Base-by-base conservation (phyloP, 2,113 vertebrate species). In the Merops nubicus region DNA sequence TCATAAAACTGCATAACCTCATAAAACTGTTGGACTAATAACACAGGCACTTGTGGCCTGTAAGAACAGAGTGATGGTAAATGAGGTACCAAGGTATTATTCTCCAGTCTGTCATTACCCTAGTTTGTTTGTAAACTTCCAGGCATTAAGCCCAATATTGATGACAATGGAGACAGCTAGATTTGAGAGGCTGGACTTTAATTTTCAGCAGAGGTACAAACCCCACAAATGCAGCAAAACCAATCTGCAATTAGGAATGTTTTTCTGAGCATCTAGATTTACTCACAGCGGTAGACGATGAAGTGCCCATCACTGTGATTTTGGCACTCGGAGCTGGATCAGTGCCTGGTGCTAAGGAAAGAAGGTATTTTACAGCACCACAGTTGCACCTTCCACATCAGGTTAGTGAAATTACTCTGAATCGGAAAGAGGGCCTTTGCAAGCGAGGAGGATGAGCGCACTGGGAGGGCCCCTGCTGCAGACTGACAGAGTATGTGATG, bases 231-330 rank as follows among this genome's bases (percentile, higher is more conserved):
- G 8, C n/a, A 87, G 43, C 14, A 87, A 92, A 85, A 54, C 3
- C 15, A 48, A 43, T 33, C 1, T 9, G 23, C 34, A 91, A 53
- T 72, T 85, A 89, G 47, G 11, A 85, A 64, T 0, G 1, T 60
- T 87, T 81, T 82, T 53, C 89, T 92, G 65, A 91, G 75, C 43
- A 36, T 60, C 18, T 60, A 92, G 33, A 60, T 92, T 90, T 93
- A 89, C 43, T 70, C 34, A 26, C 65, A 82, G 56, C 51, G 81
- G 51, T 78, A 81, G 60, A 89, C 86, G 85, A 85, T 72, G 42
- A 92, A 85, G 43, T 60, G 73, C 25, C 36, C 31, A 29, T 84
- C 62, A 19, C 22, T 57, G 38, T 75, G 48, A 75, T 89, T 89
- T 87, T 85, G 77, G 15, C 65, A 72, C 13, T 78, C 7, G 5